phyloP scores from a whole-genome alignment of 2,113 vertebrate genomes.

The Promerops cafer region DNA sequence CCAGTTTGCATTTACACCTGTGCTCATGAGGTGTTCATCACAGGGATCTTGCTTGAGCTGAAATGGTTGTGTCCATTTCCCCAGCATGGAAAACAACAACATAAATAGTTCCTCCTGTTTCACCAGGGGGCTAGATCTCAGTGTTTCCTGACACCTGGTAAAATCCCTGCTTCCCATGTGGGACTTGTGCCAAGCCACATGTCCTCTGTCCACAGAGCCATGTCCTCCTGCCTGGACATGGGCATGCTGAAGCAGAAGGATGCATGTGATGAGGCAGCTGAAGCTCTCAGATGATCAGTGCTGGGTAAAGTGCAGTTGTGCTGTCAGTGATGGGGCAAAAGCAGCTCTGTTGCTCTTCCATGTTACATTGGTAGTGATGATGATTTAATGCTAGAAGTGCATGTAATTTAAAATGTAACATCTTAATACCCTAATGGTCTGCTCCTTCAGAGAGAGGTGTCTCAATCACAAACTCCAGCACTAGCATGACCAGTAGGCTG shows the following conservation, averaged over 20 bases:
- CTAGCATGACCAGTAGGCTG: not conserved
- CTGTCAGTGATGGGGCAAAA: not conserved
- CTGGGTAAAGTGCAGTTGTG: not conserved
- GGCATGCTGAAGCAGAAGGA: not conserved
- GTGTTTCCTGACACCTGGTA: not conserved
- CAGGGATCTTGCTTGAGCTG: not conserved
- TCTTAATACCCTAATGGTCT: not conserved
- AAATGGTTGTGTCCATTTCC: not conserved
- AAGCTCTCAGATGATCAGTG: not conserved
- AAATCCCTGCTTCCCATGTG: not conserved
- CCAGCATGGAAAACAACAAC: not conserved
- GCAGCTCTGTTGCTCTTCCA: not conserved
- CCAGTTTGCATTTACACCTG: not conserved
- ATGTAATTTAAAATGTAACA: not conserved
- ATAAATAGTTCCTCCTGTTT: not conserved
- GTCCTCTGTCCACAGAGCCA: not conserved
- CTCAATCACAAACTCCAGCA: not conserved
- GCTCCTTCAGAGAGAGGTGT: not conserved
- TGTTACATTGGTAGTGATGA: rapidly evolving
- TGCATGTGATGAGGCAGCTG: not conserved
- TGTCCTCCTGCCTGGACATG: not conserved
- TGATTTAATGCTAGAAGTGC: not conserved
- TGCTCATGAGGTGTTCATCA: not conserved
- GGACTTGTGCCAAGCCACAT: not conserved
- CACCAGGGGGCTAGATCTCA: not conserved